Evolutionary conservation across 2,888 invertebrate species (phyloP).

Genomic region (Apamea epomidion): DNA sequence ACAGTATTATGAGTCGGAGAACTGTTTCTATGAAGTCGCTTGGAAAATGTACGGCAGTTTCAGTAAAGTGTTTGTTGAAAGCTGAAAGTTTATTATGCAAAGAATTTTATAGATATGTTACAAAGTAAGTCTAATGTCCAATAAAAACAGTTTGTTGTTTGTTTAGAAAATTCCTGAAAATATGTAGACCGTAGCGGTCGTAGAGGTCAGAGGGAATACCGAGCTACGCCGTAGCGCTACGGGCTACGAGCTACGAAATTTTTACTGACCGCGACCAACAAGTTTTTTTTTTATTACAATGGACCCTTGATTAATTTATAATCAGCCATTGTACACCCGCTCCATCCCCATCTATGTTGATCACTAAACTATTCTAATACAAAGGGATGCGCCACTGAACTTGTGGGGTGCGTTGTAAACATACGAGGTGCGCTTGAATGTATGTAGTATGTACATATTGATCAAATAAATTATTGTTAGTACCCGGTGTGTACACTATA

Average conservation of each 20-base stretch:
- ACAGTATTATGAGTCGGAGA: background rate
- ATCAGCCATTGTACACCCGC: constrained; percentile 6
- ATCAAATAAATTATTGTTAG: constrained; percentile 20
- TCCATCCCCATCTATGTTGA: background rate
- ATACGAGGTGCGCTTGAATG: background rate
- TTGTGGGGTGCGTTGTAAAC: constrained; percentile 20
- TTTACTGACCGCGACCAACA: background rate
- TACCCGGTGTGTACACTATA: background rate
- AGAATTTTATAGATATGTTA: background rate
- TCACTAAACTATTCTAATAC: constrained; percentile 31
- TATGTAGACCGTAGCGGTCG: background rate
- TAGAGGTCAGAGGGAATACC: background rate
- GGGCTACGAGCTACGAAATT: constrained; percentile 28
- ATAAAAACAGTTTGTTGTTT: background rate
- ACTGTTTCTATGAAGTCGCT: constrained; percentile 17
- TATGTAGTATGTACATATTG: constrained; percentile 4
- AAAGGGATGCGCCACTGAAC: constrained; percentile 43
- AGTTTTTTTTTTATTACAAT: background rate
- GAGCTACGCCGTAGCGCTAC: constrained; percentile 49
- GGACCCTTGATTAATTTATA: background rate
- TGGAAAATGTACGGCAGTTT: background rate
- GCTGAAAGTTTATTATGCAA: background rate
- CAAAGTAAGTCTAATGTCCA: background rate
- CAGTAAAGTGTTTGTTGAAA: background rate
- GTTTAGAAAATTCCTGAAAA: constrained; percentile 4